phyloP scores from a whole-genome alignment of 2,888 invertebrate genomes.

The Cremastobaeus sp. region DNA sequence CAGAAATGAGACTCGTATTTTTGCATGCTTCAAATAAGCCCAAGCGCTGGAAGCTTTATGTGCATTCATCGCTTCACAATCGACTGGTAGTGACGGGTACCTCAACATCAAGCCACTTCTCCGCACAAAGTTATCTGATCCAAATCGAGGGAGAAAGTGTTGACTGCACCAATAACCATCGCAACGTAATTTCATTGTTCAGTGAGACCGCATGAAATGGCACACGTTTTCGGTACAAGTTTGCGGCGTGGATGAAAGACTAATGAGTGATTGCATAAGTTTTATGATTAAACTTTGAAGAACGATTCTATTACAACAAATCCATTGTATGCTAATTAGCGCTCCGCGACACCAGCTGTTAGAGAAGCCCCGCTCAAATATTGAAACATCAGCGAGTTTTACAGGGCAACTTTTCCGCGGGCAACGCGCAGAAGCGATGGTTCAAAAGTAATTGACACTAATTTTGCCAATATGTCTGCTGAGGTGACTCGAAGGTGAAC shows the following conservation, averaged over 20 bases:
- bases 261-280: background rate
- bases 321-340: too few relatives aligned
- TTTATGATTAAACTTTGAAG: background rate
- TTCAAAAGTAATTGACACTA: too few relatives aligned
- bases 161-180: slow-evolving; percentile 57
- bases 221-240: slow-evolving; percentile 12
- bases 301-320: too few relatives aligned
- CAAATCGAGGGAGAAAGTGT: slow-evolving; percentile 59
- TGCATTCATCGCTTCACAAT: slow-evolving; percentile 55
- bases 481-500: background rate
- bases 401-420: too few relatives aligned
- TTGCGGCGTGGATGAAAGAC: background rate
- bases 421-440: too few relatives aligned
- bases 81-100: slow-evolving; percentile 54
- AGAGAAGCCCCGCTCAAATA: too few relatives aligned
- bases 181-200: slow-evolving; percentile 43
- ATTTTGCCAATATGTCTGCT: too few relatives aligned
- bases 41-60: slow-evolving; percentile 44
- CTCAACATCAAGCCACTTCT: slow-evolving; percentile 59
- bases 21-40: slow-evolving; percentile 48
- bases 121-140: slow-evolving; percentile 60
- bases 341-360: too few relatives aligned
- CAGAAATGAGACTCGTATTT: too few relatives aligned
- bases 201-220: slow-evolving; percentile 31
- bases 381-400: too few relatives aligned